Conservation (phyloP, 1,140 invertebrate genomes). For the Drosophila santomea region DNA sequence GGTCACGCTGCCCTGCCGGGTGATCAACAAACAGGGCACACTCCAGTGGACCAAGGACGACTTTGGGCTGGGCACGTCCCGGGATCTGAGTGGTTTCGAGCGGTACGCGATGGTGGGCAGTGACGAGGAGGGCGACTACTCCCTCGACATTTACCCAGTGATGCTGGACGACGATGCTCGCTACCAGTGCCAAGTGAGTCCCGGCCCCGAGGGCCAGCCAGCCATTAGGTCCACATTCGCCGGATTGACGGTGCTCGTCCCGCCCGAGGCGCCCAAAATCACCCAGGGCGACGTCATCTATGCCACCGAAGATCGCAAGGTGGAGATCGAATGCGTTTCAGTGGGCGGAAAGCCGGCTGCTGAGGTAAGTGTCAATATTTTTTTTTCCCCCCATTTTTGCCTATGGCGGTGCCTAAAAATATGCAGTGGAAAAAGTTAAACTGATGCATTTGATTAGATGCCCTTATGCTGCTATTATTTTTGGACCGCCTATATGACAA, state of each 20-base stretch:
- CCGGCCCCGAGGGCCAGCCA: constrained; percentile 88
- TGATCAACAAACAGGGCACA: constrained; percentile 90
- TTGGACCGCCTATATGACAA: too few species aligned
- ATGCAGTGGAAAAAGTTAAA: not conserved
- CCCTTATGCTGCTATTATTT: too few species aligned
- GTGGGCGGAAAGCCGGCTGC: constrained; percentile 91
- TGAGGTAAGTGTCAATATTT: constrained; percentile 86
- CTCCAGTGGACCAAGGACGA: constrained; percentile 94
- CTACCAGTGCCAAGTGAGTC: constrained; percentile 91
- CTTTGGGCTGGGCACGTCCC: constrained; percentile 91
- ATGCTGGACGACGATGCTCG: constrained; percentile 91
- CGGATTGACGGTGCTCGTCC: constrained; percentile 89
- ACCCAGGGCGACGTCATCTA: constrained; percentile 88
- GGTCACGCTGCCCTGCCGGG: constrained; percentile 90
- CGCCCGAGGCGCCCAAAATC: constrained; percentile 91
- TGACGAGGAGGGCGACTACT: constrained; percentile 92
- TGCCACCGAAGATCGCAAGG: constrained; percentile 90
- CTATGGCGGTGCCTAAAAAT: not conserved
- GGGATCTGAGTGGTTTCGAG: constrained; percentile 91
- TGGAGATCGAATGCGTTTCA: constrained; percentile 91
- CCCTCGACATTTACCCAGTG: constrained; percentile 90
- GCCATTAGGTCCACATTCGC: constrained; percentile 89
- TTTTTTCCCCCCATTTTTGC: too few species aligned
- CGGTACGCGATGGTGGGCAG: constrained; percentile 93
- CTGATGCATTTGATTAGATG: too few species aligned